Evolutionary conservation across 2,888 invertebrate genomes (phyloP).

Genomic region (Nemoura dubitans): DNA sequence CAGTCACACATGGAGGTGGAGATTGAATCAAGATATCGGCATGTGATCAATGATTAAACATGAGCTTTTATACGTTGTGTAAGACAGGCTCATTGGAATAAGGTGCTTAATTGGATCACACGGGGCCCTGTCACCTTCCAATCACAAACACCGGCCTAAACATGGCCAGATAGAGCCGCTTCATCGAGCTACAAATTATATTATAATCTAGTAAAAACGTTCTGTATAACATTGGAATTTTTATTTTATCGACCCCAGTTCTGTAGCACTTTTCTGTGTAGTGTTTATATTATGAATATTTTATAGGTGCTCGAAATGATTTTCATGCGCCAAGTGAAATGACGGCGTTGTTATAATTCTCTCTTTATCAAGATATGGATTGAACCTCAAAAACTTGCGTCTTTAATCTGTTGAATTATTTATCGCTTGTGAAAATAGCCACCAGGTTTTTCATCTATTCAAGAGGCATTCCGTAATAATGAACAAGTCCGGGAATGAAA

Average conservation of each 20-base stretch:
- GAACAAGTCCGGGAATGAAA: not conserved
- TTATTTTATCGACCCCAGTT: not conserved
- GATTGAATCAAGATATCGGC: conserved; percentile 21
- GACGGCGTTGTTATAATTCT: not conserved
- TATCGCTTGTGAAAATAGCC: conserved; percentile 24
- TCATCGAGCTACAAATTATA: not conserved
- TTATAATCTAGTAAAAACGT: not conserved
- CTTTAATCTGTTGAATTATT: conserved; percentile 35
- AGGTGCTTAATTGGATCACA: conserved; percentile 16
- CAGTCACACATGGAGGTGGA: conserved; percentile 13
- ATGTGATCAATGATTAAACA: conserved; percentile 30
- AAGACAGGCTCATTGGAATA: not conserved
- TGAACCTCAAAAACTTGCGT: conserved; percentile 13
- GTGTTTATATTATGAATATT: conserved; percentile 12
- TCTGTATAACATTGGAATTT: not conserved
- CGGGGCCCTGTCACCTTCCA: not conserved
- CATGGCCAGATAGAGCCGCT: not conserved
- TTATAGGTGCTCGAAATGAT: not conserved
- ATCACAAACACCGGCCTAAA: conserved; percentile 7
- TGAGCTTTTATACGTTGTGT: not conserved
- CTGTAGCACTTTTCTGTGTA: not conserved
- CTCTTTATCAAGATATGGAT: conserved; percentile 15
- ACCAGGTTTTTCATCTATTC: conserved; percentile 29
- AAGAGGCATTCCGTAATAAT: conserved; percentile 1
- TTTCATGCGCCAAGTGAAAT: not conserved